Conservation (phyloP, 1,140 invertebrate species). For the Ceratitis capitata region DNA sequence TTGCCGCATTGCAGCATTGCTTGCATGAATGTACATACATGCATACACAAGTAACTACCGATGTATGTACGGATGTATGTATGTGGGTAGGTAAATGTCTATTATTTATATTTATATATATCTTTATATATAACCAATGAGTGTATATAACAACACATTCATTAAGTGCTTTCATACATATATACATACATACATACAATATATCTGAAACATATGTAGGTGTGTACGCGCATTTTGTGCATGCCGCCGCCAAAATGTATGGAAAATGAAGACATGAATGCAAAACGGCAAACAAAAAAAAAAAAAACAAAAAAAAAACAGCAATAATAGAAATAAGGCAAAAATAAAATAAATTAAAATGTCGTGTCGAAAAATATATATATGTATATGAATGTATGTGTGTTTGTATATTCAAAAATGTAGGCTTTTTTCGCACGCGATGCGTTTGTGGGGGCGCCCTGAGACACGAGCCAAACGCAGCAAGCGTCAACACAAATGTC, state of each 20-base stretch:
- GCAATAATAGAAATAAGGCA: too few relatives aligned
- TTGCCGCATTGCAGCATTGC: slow-evolving; percentile 9
- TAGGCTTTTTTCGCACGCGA: neutral
- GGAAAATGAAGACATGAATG: slow-evolving; percentile 25
- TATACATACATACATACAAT: neutral
- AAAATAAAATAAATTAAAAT: neutral
- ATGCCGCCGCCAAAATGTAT: neutral
- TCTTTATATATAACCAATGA: neutral
- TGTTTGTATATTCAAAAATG: neutral
- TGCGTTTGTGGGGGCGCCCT: slow-evolving; percentile 1
- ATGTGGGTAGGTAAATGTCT: neutral
- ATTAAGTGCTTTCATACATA: neutral
- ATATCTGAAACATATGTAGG: neutral
- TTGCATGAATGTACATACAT: neutral
- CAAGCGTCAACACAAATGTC: neutral
- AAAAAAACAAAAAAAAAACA: neutral
- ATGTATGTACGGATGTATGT: neutral
- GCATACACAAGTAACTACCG: neutral
- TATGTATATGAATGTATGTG: too few relatives aligned
- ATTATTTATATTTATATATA: neutral
- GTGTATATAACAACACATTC: too few relatives aligned
- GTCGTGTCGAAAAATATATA: too few relatives aligned
- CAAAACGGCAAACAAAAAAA: neutral
- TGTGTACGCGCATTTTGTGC: neutral
- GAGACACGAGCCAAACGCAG: neutral